These are phyloP conservation scores for Momotus momota DNA, from an alignment of 2,797 vertebrate genomes.

Conservation along the genomic window DNA sequence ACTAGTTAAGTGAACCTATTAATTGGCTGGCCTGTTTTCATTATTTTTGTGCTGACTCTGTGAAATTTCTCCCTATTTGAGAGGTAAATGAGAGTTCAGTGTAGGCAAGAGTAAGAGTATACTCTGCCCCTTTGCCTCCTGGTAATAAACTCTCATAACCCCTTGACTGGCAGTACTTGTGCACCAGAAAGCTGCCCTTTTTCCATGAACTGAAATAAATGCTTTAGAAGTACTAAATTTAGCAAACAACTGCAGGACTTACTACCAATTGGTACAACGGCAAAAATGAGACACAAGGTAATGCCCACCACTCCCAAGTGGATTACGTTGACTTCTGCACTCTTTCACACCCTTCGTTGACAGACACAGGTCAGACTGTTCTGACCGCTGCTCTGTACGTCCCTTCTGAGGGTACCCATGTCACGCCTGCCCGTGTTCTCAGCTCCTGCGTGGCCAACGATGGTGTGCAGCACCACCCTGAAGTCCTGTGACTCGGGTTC, in stretches of 20 bases:
- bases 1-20: not conserved
- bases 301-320: not conserved
- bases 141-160: not conserved
- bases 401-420: not conserved
- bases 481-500: not conserved
- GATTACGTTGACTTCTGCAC: not conserved
- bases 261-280: not conserved
- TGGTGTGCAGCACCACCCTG: not conserved
- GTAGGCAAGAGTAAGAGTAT: not conserved
- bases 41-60: not conserved
- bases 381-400: rapidly evolving
- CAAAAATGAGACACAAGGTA: not conserved
- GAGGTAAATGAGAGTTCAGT: not conserved
- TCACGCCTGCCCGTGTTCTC: rapidly evolving
- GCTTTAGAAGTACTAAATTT: not conserved
- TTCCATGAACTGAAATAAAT: not conserved
- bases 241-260: not conserved
- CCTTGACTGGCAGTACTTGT: not conserved
- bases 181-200: not conserved
- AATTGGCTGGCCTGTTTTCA: not conserved
- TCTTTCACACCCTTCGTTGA: not conserved
- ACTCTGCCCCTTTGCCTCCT: not conserved
- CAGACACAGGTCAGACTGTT: not conserved
- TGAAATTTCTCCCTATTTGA: not conserved
- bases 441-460: rapidly evolving